These are phyloP conservation scores for Delphinapterus leucas DNA, from an alignment of 2,113 vertebrate species.

Conservation along the genomic window DNA sequence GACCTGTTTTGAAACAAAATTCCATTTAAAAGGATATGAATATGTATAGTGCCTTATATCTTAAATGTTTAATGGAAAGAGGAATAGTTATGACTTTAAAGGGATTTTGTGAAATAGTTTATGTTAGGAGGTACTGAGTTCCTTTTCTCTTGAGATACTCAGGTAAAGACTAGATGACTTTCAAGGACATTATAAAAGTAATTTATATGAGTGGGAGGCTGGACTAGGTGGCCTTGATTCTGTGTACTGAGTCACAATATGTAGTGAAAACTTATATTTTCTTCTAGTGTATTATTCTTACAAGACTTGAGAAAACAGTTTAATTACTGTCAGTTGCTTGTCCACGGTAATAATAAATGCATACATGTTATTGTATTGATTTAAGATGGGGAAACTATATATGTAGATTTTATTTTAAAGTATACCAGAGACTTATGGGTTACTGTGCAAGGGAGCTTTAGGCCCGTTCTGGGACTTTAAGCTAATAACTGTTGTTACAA, in stretches of 20 bases:
- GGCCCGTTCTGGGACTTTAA: conserved; percentile 6
- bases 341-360: background rate
- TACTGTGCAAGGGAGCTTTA: background rate
- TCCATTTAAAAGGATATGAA: background rate
- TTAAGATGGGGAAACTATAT: background rate
- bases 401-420: conserved; percentile 16
- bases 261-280: background rate
- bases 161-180: background rate
- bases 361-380: conserved; percentile 6
- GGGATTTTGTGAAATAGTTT: conserved; percentile 26
- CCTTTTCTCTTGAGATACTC: background rate
- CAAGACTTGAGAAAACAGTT: conserved; percentile 1
- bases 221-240: background rate
- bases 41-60: background rate
- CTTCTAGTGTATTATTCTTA: background rate
- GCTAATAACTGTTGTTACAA: background rate
- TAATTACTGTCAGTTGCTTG: background rate
- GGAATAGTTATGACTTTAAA: background rate
- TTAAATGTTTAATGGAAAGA: conserved; percentile 7
- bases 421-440: background rate
- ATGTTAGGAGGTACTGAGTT: background rate
- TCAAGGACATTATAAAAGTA: background rate
- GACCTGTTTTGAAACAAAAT: conserved; percentile 32
- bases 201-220: background rate
- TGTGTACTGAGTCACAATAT: background rate